Percentiles rank a stretch among this genome's conserved stretches.
Evolutionary conservation across 2,888 invertebrate genomes (phyloP).

Genomic region (Sinopyrophorus schimmeli): DNA sequence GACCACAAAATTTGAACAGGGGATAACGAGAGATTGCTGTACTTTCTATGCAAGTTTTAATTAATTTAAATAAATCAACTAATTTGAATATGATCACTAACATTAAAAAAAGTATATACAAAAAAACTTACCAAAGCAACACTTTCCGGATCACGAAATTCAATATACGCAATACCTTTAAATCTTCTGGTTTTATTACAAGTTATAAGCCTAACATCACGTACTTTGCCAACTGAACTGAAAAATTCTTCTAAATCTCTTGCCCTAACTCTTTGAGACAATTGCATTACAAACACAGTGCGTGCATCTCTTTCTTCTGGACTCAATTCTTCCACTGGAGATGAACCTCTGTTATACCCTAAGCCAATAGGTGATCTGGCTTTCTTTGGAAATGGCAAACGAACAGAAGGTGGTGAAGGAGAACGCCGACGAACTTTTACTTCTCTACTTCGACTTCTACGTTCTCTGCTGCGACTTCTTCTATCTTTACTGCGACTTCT

Average conservation of each 20-base stretch:
- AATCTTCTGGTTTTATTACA: constrained; percentile 98
- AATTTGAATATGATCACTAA: no score
- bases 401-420: constrained; percentile 51
- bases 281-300: constrained; percentile 98
- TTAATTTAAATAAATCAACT: no score
- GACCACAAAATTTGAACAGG: no score
- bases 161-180: constrained; percentile 99
- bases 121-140: constrained; percentile 81
- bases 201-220: constrained; percentile 97
- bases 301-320: constrained; percentile 98
- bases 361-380: constrained; percentile 49
- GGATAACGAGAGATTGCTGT: no score
- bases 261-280: constrained; percentile 90
- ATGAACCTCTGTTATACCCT: constrained; percentile 52
- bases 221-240: constrained; percentile 96
- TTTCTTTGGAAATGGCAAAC: constrained; percentile 45
- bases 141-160: constrained; percentile 97
- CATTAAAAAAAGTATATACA: no score
- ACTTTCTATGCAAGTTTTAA: no score
- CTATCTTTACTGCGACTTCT: constrained; percentile 10
- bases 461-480: background rate
- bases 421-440: constrained; percentile 46
- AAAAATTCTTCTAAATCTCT: constrained; percentile 98
- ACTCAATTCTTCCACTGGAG: constrained; percentile 75
- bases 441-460: constrained; percentile 34